Evolutionary conservation across 2,888 invertebrate genomes (phyloP).

Genomic region (Oligia fasciuncula): DNA sequence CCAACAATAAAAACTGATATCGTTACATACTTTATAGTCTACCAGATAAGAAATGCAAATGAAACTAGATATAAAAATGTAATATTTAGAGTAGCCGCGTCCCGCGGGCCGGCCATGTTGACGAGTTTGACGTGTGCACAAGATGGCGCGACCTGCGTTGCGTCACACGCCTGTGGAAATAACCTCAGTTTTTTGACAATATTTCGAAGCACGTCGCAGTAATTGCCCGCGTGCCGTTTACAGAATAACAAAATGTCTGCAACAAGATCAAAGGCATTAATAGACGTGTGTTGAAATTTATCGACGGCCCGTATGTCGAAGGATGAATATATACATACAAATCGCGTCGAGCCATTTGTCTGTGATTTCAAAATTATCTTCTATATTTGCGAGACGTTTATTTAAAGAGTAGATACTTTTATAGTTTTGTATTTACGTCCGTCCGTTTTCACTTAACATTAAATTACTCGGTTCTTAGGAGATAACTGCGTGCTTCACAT

Average conservation of each 20-base stretch:
- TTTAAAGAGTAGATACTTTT: constrained; percentile 55
- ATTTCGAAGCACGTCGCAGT: constrained; percentile 85
- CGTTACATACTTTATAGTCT: constrained; percentile 78
- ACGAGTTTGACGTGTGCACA: constrained; percentile 72
- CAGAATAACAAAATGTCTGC: constrained; percentile 86
- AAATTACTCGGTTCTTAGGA: constrained; percentile 64
- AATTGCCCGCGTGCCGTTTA: constrained; percentile 83
- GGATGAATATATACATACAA: constrained; percentile 80
- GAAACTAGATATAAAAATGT: constrained; percentile 76
- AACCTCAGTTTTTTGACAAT: constrained; percentile 82
- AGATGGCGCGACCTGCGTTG: constrained; percentile 77
- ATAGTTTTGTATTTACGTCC: constrained; percentile 58
- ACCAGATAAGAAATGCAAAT: constrained; percentile 74
- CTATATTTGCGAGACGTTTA: constrained; percentile 63
- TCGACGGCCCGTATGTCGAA: constrained; percentile 82
- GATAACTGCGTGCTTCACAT: constrained; percentile 65
- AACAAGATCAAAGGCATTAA: constrained; percentile 88
- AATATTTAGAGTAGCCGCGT: constrained; percentile 63
- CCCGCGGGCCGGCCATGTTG: constrained; percentile 72
- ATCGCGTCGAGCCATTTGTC: constrained; percentile 65
- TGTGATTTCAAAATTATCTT: constrained; percentile 63
- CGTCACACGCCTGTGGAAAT: constrained; percentile 72
- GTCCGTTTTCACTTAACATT: constrained; percentile 54
- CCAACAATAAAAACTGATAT: constrained; percentile 82
- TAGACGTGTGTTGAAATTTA: constrained; percentile 88